Evolutionary conservation across 2,113 vertebrate species (phyloP).

Genomic region (Thymallus thymallus): DNA sequence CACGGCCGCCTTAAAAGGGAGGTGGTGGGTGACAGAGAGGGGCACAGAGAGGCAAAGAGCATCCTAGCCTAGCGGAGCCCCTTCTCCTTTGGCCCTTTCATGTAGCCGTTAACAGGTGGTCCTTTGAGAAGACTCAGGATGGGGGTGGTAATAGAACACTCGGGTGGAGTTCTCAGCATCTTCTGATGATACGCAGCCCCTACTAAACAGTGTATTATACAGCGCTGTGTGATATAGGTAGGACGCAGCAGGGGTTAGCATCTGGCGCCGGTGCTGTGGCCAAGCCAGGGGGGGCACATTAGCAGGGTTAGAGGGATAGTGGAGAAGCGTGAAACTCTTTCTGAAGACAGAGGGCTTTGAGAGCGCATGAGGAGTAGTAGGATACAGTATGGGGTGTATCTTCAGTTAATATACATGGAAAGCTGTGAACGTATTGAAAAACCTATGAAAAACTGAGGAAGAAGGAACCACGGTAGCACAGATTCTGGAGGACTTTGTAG

Average conservation of each 20-base stretch:
- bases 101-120: conserved; percentile 61
- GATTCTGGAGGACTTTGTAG: background rate
- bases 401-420: background rate
- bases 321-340: too few relatives aligned
- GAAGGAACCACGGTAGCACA: background rate
- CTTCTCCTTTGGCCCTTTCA: conserved; percentile 41
- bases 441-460: background rate
- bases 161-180: conserved; percentile 47
- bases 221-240: conserved; percentile 35
- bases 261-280: conserved; percentile 43
- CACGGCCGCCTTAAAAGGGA: conserved; percentile 39
- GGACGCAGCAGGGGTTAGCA: conserved; percentile 47
- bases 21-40: conserved; percentile 14
- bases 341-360: background rate
- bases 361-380: background rate
- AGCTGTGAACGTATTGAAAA: background rate
- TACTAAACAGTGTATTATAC: conserved; percentile 33
- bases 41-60: background rate
- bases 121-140: conserved; percentile 51
- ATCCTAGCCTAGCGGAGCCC: conserved; percentile 35
- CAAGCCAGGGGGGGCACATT: background rate
- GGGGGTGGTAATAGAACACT: conserved; percentile 53
- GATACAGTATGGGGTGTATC: background rate
- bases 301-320: conserved; percentile 13
- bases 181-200: conserved; percentile 55